Percentiles rank a stretch among this genome's conserved stretches.
Conservation (phyloP, 2,113 vertebrate species). For the Ceyx melanurus region DNA sequence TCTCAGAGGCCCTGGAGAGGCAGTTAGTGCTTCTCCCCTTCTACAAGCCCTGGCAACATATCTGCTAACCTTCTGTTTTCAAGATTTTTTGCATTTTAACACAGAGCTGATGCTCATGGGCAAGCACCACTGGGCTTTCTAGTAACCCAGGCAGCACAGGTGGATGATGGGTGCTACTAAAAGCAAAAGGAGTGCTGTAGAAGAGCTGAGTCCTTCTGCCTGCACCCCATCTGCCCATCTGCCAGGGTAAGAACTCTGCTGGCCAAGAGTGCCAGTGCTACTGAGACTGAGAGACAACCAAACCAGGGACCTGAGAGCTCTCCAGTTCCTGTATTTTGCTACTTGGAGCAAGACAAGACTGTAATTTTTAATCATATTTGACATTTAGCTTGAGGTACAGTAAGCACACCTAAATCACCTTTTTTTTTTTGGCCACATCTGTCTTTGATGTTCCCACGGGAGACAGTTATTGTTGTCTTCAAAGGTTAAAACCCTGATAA, state of each 20-base stretch:
- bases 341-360: conserved; percentile 3
- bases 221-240: background rate
- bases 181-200: background rate
- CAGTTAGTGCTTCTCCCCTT: background rate
- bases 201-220: background rate
- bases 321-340: background rate
- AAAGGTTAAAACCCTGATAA: conserved; percentile 49
- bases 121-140: background rate
- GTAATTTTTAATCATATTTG: conserved; percentile 60
- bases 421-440: conserved; percentile 26
- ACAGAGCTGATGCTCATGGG: background rate
- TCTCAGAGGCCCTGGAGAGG: background rate
- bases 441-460: conserved; percentile 43
- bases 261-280: background rate
- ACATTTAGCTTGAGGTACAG: conserved; percentile 61
- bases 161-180: background rate
- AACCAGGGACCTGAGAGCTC: background rate
- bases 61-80: background rate
- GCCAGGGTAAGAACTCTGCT: background rate
- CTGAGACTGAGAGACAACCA: background rate
- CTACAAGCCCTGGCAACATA: background rate
- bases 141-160: background rate
- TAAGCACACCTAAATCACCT: conserved; percentile 61
- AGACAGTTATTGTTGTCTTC: conserved; percentile 56
- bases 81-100: background rate